Base-by-base conservation (phyloP, 1,140 invertebrate species). In the Bilobella aurantiaca region DNA sequence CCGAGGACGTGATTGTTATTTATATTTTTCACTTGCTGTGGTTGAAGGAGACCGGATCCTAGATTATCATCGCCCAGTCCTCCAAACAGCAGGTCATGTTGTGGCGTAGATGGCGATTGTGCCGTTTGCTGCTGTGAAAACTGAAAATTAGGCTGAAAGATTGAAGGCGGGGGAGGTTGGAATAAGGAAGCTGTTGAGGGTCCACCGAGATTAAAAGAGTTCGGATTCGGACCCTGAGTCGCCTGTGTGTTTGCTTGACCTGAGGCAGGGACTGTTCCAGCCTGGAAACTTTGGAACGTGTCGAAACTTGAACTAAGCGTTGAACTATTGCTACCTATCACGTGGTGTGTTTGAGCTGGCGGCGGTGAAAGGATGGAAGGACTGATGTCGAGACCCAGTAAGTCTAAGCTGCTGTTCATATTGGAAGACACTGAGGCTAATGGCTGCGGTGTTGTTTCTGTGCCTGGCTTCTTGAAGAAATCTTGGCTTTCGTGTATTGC, bases 1-100 rank as follows among this genome's bases (percentile, higher is more conserved):
- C 25, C 46, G 12, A 46, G 56, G 37, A 65, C 65, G 59, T 70
- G 66, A 63, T 72, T 72, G 57, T 66, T 69, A 49, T 72, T 72
- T 49, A 67, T 72, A 53, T 62, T 62, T 25, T 61, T 66, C 47
- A 49, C 53, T 53, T 34, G 28, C 25, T 59, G 58, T 8, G 58
- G 58, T 34, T 59, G 28, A 18, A 59, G 58, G 8, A 59, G 18
- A 28, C 28, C 58, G 8, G 18, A 3, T 25, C 58, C 58, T 12
- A 5, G 3, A 34, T 29, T 3, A 59, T 25, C 58, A 8, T 12
- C 28, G 28, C 28, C 28, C 3, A 3, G 5, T 18, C 58, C 58
- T 29, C 58, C 31, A 18, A 59, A 34, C 8, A 31, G 29, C 3
- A 59, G 8, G 8, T 59, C 5, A 3, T 12, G 29, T 5, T 8